Evolutionary conservation across 2,888 invertebrate species (phyloP), one percentile per base, ranked within the genome.

Genomic region (Lasioglossum marginatum): DNA sequence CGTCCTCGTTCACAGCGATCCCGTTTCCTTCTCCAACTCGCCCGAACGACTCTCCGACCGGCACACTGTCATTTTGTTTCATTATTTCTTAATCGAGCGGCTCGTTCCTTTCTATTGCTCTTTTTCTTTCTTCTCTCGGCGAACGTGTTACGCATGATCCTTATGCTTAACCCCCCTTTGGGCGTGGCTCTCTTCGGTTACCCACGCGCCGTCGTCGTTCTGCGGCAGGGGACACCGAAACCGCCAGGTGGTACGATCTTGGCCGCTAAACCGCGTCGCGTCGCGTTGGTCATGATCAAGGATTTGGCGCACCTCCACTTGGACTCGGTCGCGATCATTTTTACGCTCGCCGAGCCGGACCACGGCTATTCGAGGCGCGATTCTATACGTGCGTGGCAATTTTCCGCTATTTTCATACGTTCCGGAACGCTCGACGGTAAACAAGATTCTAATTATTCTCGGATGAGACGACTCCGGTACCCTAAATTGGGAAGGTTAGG

Each of bases 61-160:
- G 31, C 77, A 52, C 81, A 45, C 83, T 70, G 86, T 87, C 77
- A 83, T 87, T 86, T 87, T 86, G 75, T 81, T 83, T 86, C 78
- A 86, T 86, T 87, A 87, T 86, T 83, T 86, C 82, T 82, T 86
- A 82, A 87, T 86, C 83, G 86, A 73, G 68, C 82, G 75, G 48
- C 82, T 80, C 75, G 73, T 77, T 85, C 85, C 43, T 85, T 79
- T 70, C 83, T 77, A 87, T 83, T 79, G 81, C 79, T 73, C 45
- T 68, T 77, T 75, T 77, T 82, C 34, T 16, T 45, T 23, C 48
- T 2, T 34, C 63, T 12, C 68, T 23, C 34, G 31, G 16, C 14
- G 27, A 16, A 31, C 63, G 63, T 31, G 63, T 63, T 63, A 63
- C 45, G 66, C 5, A n/a, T 23, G 37, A 76, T 40, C 60, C 19